Evolutionary conservation across 2,797 vertebrate genomes (phyloP).

Genomic region (Allochrocebus solatus): DNA sequence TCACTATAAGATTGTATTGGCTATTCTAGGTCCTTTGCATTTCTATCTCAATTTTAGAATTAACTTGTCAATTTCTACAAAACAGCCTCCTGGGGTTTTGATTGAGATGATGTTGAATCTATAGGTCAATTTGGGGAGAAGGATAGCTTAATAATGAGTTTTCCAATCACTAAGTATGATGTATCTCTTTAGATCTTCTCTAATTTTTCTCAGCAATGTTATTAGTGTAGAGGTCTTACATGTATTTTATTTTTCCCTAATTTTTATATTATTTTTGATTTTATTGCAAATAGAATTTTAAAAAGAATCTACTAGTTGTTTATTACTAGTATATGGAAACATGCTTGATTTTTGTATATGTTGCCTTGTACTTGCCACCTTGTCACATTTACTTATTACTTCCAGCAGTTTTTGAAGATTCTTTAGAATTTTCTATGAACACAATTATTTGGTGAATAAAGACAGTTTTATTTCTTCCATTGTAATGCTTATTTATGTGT

Average conservation of each 20-base stretch:
- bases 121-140: neutral
- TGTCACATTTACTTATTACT: conserved; percentile 19
- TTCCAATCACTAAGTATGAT: neutral
- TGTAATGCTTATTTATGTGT: neutral
- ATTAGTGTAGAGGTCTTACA: neutral
- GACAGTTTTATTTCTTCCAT: neutral
- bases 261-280: conserved; percentile 4
- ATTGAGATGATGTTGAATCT: neutral
- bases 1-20: neutral
- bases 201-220: neutral
- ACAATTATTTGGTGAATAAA: neutral
- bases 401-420: conserved; percentile 20
- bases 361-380: neutral
- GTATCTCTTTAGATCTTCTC: neutral
- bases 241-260: neutral
- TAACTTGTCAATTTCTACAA: neutral
- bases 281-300: neutral
- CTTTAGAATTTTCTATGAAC: conserved; percentile 1
- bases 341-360: neutral
- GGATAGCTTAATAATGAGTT: neutral
- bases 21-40: neutral
- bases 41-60: conserved; percentile 19
- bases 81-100: neutral
- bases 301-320: neutral
- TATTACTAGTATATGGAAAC: neutral